Conservation (phyloP, 2,888 invertebrate genomes). For the Diaphora mendica region DNA sequence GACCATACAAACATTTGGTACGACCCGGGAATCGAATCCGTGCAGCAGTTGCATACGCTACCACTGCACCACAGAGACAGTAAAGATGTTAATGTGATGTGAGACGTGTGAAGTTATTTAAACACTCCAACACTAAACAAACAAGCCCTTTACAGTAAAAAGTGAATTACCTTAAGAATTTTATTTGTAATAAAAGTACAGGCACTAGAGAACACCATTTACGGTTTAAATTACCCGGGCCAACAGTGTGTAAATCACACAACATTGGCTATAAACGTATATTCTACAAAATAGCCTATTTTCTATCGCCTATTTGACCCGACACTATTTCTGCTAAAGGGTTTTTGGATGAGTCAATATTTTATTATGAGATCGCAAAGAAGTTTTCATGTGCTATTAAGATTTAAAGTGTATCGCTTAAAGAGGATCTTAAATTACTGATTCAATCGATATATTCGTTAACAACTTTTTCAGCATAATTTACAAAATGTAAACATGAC, state of each 20-base stretch:
- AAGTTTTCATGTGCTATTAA: background rate
- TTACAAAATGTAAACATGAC: background rate
- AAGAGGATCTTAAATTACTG: no score
- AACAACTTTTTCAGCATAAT: background rate
- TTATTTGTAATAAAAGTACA: conserved; percentile 9
- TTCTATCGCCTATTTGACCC: conserved; percentile 20
- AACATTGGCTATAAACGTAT: conserved; percentile 49
- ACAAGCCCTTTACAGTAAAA: background rate
- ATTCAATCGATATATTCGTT: background rate
- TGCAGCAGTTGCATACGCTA: no score
- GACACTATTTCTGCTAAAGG: conserved; percentile 8
- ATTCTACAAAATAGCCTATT: conserved; percentile 45
- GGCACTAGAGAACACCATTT: conserved; percentile 29
- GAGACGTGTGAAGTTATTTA: no score
- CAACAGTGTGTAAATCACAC: conserved; percentile 44
- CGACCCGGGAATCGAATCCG: no score
- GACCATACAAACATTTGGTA: no score
- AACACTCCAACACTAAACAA: background rate
- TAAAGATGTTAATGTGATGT: no score
- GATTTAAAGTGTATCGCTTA: background rate
- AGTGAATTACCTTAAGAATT: background rate
- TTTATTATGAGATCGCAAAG: background rate
- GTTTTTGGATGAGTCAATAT: conserved; percentile 4
- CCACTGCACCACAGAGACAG: no score
- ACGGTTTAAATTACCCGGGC: conserved; percentile 36